These are phyloP conservation scores for Onychostruthus taczanowskii DNA, from an alignment of 2,113 vertebrate genomes.

Conservation along the genomic window DNA sequence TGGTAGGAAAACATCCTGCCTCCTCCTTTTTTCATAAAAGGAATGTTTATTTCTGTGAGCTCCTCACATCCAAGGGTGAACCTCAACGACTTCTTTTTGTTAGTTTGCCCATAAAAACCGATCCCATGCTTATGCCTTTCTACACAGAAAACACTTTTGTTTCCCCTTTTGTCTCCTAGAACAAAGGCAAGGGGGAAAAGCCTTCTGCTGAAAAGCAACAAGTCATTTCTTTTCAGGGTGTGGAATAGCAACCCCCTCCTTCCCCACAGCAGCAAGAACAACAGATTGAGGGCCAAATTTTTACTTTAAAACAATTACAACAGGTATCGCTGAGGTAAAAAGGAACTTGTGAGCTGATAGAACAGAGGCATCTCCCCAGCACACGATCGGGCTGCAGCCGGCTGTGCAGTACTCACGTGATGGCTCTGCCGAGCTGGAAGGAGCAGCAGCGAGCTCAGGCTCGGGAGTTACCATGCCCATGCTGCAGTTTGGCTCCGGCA, in stretches of 20 bases:
- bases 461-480: constrained; percentile 26
- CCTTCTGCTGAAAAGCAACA: constrained; percentile 78
- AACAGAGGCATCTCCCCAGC: neutral
- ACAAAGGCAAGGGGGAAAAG: constrained; percentile 74
- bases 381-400: neutral
- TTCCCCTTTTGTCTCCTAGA: constrained; percentile 76
- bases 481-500: constrained; percentile 55
- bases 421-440: neutral
- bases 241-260: constrained; percentile 42
- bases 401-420: constrained; percentile 26
- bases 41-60: constrained; percentile 69
- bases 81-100: constrained; percentile 66
- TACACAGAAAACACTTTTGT: constrained; percentile 74
- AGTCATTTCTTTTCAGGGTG: constrained; percentile 74
- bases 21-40: constrained; percentile 69
- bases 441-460: constrained; percentile 23
- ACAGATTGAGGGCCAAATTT: neutral
- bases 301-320: constrained; percentile 4
- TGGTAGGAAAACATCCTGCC: constrained; percentile 24
- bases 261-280: constrained; percentile 21
- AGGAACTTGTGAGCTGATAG: neutral
- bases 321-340: constrained; percentile 8
- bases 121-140: constrained; percentile 70
- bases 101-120: constrained; percentile 66
- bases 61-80: constrained; percentile 63